Percentiles rank a stretch among this genome's conserved stretches.
phyloP scores from a whole-genome alignment of 2,113 vertebrate genomes.

The Callocephalon fimbriatum region DNA sequence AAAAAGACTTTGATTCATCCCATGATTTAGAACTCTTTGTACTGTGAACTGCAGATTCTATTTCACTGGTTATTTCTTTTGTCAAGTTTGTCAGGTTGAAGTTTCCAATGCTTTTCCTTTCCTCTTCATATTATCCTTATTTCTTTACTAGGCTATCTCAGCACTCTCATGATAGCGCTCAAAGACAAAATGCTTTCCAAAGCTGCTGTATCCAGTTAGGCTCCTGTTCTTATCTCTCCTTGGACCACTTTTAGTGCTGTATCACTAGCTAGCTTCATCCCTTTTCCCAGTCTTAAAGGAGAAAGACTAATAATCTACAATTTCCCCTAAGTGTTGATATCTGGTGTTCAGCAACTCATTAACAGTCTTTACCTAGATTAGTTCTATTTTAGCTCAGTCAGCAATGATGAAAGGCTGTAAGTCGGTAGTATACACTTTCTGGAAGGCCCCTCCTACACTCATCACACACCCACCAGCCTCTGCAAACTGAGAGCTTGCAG shows the following conservation, averaged over 20 bases:
- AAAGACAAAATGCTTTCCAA: background rate
- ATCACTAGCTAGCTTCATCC: background rate
- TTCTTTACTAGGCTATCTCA: background rate
- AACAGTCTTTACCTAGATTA: background rate
- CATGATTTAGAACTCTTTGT: background rate
- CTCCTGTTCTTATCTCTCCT: background rate
- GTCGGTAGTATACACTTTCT: background rate
- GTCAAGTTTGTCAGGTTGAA: background rate
- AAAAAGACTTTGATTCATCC: background rate
- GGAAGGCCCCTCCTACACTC: background rate
- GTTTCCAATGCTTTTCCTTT: background rate
- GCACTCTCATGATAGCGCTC: background rate
- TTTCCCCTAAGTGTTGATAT: background rate
- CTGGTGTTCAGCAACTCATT: background rate
- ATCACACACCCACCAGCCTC: background rate
- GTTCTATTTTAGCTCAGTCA: background rate
- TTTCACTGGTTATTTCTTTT: background rate
- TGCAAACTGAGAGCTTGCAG: background rate
- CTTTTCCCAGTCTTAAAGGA: background rate
- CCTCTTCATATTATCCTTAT: background rate
- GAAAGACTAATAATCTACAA: background rate
- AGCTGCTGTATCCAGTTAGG: background rate
- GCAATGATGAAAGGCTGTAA: background rate
- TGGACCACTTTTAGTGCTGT: background rate
- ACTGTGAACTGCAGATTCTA: background rate